A percentile compares a stretch with the other conserved stretches of the same genome.
phyloP scores from a whole-genome alignment of 1,140 invertebrate species.

The Marisa cornuarietis region DNA sequence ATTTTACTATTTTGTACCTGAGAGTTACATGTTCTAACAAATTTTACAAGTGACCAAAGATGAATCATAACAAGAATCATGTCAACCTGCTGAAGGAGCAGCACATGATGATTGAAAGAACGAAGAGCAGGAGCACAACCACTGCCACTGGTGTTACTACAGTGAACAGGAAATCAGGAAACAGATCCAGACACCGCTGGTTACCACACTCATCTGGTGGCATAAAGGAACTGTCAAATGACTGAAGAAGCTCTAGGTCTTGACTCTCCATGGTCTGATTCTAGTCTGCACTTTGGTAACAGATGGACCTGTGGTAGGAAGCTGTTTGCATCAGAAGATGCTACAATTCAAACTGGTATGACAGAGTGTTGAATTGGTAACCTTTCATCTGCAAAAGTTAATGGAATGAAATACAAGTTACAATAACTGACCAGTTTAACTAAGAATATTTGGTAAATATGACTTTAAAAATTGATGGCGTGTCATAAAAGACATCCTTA shows the following conservation, averaged over 20 bases:
- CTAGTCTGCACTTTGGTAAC: background rate
- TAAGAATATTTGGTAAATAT: no score
- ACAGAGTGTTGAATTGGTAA: background rate
- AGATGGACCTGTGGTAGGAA: background rate
- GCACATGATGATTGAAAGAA: constrained; percentile 33
- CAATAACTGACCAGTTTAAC: no score
- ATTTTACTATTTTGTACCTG: no score
- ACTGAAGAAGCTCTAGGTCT: background rate
- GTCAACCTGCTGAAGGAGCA: constrained; percentile 2
- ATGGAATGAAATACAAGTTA: no score
- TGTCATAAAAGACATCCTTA: no score
- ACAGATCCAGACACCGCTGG: constrained; percentile 31
- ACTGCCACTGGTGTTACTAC: constrained; percentile 31
- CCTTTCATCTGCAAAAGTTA: background rate
- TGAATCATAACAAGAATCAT: no score
- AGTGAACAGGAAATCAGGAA: constrained; percentile 39
- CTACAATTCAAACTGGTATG: background rate
- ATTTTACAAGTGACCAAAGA: no score
- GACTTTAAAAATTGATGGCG: no score
- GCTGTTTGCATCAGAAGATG: background rate
- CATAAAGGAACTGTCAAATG: background rate
- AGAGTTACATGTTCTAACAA: no score
- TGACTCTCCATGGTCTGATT: background rate
- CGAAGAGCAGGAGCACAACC: constrained; percentile 25
- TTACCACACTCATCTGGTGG: constrained; percentile 34